Percentiles rank a stretch among this genome's conserved stretches.
phyloP scores from a whole-genome alignment of 2,888 invertebrate species.

The Phasia obesa region DNA sequence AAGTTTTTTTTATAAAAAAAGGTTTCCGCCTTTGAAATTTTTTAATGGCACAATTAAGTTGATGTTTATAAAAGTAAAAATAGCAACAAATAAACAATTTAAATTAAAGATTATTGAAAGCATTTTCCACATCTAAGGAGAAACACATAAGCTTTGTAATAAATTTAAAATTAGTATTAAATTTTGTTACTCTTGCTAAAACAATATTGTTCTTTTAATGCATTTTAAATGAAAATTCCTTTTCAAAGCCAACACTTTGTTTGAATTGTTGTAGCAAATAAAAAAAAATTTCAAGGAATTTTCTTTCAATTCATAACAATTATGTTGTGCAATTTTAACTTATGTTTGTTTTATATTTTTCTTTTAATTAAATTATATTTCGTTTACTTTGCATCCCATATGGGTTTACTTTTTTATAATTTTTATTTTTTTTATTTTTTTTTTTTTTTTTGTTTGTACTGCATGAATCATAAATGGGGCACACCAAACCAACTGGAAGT shows the following conservation, averaged over 20 bases:
- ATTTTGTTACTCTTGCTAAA: too few species aligned
- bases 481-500: constrained; percentile 7
- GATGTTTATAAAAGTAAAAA: neutral
- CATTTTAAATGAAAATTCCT: too few species aligned
- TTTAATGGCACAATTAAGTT: constrained; percentile 19
- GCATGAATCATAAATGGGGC: constrained; percentile 52
- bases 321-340: neutral
- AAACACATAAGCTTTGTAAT: neutral
- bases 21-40: neutral
- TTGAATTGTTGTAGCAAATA: too few species aligned
- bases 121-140: neutral
- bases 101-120: neutral
- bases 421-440: neutral
- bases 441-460: neutral
- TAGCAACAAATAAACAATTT: neutral
- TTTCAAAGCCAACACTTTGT: too few species aligned
- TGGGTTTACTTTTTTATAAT: neutral
- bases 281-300: neutral
- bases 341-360: neutral
- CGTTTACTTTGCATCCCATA: constrained; percentile 30
- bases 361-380: constrained; percentile 8
- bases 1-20: neutral
- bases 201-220: too few species aligned
- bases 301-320: neutral
- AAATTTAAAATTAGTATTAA: neutral